Evolutionary conservation across 2,888 invertebrate species (phyloP), one percentile per base, ranked within the genome.

Genomic region (Drepanosiphum platanoidis): DNA sequence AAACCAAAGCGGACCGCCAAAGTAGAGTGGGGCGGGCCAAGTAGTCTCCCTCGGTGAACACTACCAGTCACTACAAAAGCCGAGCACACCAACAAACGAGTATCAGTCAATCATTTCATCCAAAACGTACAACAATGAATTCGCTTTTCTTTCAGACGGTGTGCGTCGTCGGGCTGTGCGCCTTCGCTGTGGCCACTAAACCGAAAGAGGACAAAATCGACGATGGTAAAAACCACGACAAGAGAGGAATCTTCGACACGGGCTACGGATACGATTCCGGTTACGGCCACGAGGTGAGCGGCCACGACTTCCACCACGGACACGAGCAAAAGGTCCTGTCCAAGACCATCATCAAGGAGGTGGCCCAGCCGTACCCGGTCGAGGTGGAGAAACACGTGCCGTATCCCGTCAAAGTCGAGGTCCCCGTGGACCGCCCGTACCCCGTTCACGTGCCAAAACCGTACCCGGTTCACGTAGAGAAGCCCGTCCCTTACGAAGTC

Each of bases 361-460:
- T 87, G 22, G 75, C 79, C 13, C 88, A 88, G 27, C 88, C 88
- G n/a, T 88, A 88, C 80, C 88, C 88, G 2, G 88, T 88, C 13
- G 87, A 87, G n/a, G 87, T 88, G 30, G 88, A 88, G 83, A 88
- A 88, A 87, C 86, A 87, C 11, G 88, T 88, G 87, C 88, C 88
- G 8, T 88, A 88, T 9, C 88, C 87, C 18, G 87, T 88, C 27
- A 87, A 87, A 61, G 86, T 88, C 46, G 70, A 79, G 34, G 86
- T 88, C 39, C 86, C 87, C 68, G 87, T 87, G 1, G 84, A 86
- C 36, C 87, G 88, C 9, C 88, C 88, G 22, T 88, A 88, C 84
- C 88, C 89, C 4, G 88, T 88, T 1, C 87, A 87, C 34, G 87
- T 89, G 82, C 87, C 88, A 13, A 88, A 88, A 2, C 88, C 88